These are phyloP conservation scores for Psettodes erumei DNA, from an alignment of 2,113 vertebrate genomes.

Conservation along the genomic window DNA sequence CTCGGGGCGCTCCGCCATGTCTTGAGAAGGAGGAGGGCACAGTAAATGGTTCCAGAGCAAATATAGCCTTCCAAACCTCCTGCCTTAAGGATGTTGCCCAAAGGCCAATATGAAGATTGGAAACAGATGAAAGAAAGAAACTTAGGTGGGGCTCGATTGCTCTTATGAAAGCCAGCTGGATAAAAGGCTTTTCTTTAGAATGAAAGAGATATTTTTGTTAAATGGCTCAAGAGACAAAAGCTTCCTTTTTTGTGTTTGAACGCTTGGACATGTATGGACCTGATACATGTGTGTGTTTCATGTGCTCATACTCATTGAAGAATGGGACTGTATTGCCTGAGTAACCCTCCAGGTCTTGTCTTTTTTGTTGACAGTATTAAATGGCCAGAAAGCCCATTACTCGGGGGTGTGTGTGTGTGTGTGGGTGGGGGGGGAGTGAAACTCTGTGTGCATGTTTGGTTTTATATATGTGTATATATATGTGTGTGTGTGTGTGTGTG, in stretches of 20 bases:
- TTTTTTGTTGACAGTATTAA: constrained; percentile 76
- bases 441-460: constrained; percentile 16
- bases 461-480: not conserved
- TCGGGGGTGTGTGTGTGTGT: too few species aligned
- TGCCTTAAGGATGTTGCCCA: constrained; percentile 64
- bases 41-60: constrained; percentile 78
- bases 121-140: constrained; percentile 76
- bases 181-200: constrained; percentile 44
- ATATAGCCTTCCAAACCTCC: constrained; percentile 72
- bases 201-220: constrained; percentile 17
- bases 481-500: constrained; percentile 11
- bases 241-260: constrained; percentile 8
- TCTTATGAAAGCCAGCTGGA: constrained; percentile 59
- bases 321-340: constrained; percentile 50
- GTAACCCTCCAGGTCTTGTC: constrained; percentile 66
- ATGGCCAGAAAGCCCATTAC: constrained; percentile 74
- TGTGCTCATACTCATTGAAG: constrained; percentile 53
- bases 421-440: constrained; percentile 53
- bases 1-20: constrained; percentile 55
- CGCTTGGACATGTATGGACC: constrained; percentile 39
- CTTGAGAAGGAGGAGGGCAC: constrained; percentile 69
- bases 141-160: constrained; percentile 57
- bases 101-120: constrained; percentile 67
- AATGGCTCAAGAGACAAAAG: constrained; percentile 16
- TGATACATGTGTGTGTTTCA: constrained; percentile 42